Percentiles rank a stretch among this genome's conserved stretches.
These are phyloP conservation scores for Auanema sp. DNA, from an alignment of 2,888 invertebrate genomes.

Conservation along the genomic window DNA sequence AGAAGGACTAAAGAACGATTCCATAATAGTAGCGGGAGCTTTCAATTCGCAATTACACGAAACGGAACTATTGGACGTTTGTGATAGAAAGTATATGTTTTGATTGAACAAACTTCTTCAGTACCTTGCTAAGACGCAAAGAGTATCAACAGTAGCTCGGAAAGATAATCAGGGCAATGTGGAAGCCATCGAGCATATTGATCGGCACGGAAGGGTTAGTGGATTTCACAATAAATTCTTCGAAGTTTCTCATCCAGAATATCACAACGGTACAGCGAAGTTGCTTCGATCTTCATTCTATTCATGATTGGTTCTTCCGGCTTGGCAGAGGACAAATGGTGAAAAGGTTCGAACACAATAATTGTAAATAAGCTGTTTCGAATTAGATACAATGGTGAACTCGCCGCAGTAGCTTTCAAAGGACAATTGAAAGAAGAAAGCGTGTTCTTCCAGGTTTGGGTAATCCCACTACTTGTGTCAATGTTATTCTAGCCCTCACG, in stretches of 20 bases:
- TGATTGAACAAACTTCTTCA: conserved; percentile 1
- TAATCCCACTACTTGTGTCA: not conserved
- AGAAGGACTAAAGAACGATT: conserved; percentile 47
- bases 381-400: conserved; percentile 46
- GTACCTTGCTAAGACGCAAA: conserved; percentile 42
- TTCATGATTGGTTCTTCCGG: conserved; percentile 55
- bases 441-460: conserved; percentile 44
- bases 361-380: not conserved
- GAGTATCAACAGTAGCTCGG: conserved; percentile 37
- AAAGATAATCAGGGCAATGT: conserved; percentile 41
- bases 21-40: conserved; percentile 49
- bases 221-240: not conserved
- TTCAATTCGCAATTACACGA: conserved; percentile 53
- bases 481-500: conserved; percentile 40
- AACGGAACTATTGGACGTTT: conserved; percentile 39
- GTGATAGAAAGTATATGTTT: conserved; percentile 4
- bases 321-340: conserved; percentile 53
- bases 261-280: conserved; percentile 47
- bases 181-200: conserved; percentile 45
- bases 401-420: conserved; percentile 40
- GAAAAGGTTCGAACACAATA: conserved; percentile 19
- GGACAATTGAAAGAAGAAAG: conserved; percentile 44
- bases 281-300: conserved; percentile 49
- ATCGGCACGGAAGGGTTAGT: conserved; percentile 40
- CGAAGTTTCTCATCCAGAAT: conserved; percentile 3